Evolutionary conservation across 2,797 vertebrate genomes (phyloP).

Genomic region (Selene dorsalis): DNA sequence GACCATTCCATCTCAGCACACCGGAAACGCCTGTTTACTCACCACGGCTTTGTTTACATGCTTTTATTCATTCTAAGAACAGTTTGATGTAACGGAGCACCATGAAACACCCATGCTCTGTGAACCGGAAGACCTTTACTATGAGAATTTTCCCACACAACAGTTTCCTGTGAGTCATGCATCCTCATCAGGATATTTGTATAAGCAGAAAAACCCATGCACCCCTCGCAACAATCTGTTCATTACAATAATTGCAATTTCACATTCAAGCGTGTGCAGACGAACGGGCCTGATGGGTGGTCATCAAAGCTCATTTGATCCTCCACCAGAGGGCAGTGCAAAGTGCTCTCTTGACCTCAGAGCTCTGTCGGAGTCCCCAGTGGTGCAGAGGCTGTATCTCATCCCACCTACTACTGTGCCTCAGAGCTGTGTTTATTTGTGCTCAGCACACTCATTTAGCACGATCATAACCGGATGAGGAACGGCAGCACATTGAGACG

Average conservation of each 20-base stretch:
- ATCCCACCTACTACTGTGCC: conserved; percentile 1
- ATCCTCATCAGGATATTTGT: not conserved
- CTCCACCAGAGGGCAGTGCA: conserved; percentile 79
- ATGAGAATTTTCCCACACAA: conserved; percentile 28
- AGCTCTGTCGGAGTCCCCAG: conserved; percentile 32
- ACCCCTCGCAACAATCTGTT: conserved; percentile 11
- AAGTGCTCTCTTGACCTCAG: conserved; percentile 72
- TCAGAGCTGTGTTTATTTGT: conserved; percentile 22
- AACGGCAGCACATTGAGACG: conserved; percentile 7
- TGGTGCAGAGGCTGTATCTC: conserved; percentile 25
- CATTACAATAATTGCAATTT: conserved; percentile 29
- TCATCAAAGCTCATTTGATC: conserved; percentile 57
- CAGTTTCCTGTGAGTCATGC: conserved; percentile 25
- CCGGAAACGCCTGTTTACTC: conserved; percentile 53
- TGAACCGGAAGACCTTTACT: conserved; percentile 19
- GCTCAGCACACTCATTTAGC: conserved; percentile 4
- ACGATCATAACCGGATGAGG: not conserved
- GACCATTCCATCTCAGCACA: not conserved
- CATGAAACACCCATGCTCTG: not conserved
- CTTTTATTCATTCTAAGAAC: conserved; percentile 19
- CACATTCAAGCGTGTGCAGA: conserved; percentile 25
- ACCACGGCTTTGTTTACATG: conserved; percentile 18
- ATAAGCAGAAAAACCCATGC: not conserved
- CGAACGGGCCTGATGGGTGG: conserved; percentile 25
- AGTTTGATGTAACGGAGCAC: not conserved